Percentiles rank a stretch among this genome's conserved stretches.
Conservation (phyloP, 2,797 vertebrate genomes). For the Pelochelys cantorii region DNA sequence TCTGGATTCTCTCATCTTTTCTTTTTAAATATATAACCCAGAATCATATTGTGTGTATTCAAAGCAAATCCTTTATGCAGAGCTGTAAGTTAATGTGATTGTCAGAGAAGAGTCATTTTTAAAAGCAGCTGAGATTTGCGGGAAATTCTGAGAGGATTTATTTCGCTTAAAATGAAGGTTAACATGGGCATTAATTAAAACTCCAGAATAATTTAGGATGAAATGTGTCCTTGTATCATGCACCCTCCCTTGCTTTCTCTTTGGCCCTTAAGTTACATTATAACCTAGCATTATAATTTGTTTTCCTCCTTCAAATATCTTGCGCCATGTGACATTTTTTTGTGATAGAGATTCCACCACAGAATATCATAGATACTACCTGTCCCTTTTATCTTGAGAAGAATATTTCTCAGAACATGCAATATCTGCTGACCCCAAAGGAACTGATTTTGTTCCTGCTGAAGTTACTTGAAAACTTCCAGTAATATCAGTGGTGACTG, state of each 20-base stretch:
- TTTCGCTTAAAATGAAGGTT: constrained; percentile 32
- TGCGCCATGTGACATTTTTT: constrained; percentile 21
- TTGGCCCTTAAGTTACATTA: not conserved
- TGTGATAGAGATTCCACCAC: constrained; percentile 53
- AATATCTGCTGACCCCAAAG: constrained; percentile 20
- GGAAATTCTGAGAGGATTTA: constrained; percentile 53
- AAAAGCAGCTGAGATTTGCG: constrained; percentile 27
- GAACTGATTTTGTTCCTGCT: constrained; percentile 7
- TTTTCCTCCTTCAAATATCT: constrained; percentile 36
- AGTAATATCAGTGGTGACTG: not conserved
- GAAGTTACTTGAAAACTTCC: constrained; percentile 18
- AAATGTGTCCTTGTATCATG: not conserved
- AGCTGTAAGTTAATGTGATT: constrained; percentile 38
- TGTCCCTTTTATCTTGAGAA: constrained; percentile 56
- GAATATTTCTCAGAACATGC: constrained; percentile 43
- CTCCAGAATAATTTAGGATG: constrained; percentile 33
- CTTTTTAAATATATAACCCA: constrained; percentile 30
- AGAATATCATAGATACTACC: constrained; percentile 6
- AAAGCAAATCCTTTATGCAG: constrained; percentile 30
- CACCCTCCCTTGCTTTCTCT: constrained; percentile 12
- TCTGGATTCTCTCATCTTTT: constrained; percentile 36
- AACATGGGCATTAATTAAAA: constrained; percentile 48
- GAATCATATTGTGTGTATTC: constrained; percentile 35
- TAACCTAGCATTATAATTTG: constrained; percentile 39
- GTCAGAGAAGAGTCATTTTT: constrained; percentile 32